Base-by-base conservation (phyloP, 2,113 vertebrate genomes). In the Dolichotis patagonum region DNA sequence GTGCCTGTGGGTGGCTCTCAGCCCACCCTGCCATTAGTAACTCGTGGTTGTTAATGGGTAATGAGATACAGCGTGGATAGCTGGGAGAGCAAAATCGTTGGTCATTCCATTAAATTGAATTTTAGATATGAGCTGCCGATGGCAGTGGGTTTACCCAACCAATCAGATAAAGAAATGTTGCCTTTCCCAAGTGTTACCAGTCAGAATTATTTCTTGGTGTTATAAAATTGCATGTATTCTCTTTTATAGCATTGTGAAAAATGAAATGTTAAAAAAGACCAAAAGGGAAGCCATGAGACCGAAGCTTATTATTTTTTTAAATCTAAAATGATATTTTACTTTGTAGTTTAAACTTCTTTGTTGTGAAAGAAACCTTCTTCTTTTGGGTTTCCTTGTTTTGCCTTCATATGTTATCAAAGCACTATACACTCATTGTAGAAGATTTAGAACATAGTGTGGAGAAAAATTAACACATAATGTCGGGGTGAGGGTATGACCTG, bases 21-120 rank as follows among this genome's bases (percentile, higher is more conserved):
- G 41, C 28, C 85, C 62, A 80, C 73, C 38, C 78, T 60, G 90
- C 58, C 71, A 96, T 95, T 73, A 97, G 90, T 83, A 96, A 95
- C 95, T 97, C 85, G 73, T 97, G 78, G 71, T 58, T 94, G 89
- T 85, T 92, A 94, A 90, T 95, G 95, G 77, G 22, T 96, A 78
- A 88, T 32, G 94, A 94, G 92, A 85, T n/a, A 67, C 85, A 92
- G 56, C 43, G 82, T 96, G 62, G 91, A 94, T 90, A 97, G 83
- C 92, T 97, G n/a, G 88, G 69, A 94, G 96, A 95, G 80, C 67
- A 92, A 63, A 56, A 90, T 88, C 78, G 46, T 80, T 86, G 96
- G 89, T 97, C 88, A 96, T 97, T 97, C 93, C 60, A 91, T 96
- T 96, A 96, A 90, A 94, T 75, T 58, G 94, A 97, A 96, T 97